Evolutionary conservation across 1,140 invertebrate species (phyloP), one percentile per base, ranked within the genome.

Genomic region (Eriocheir sinensis): DNA sequence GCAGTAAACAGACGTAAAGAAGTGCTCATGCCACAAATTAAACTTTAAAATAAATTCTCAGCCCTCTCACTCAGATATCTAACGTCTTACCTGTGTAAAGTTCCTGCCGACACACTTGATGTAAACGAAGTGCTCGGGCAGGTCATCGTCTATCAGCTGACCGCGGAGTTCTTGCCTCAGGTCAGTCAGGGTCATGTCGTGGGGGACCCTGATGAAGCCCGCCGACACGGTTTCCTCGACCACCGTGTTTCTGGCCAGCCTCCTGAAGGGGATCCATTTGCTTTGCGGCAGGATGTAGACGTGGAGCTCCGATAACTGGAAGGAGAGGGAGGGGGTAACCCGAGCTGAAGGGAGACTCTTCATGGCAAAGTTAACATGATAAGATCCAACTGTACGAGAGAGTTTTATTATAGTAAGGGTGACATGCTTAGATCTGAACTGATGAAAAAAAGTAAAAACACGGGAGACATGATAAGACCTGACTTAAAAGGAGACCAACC

Each of bases 91-190:
- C 95, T 95, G 95, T 9, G 95, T 95, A 40, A 95, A 95, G 36
- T 95, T 95, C 60, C 95, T 95, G 34, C 95, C 95, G 15, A 95
- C 94, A 40, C 95, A 92, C 89, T 94, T 95, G 72, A 95, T 95
- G 53, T 92, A 95, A 17, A 95, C 95, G 89, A 83, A 95, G 36
- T 92, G 83, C n/a, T 95, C 94, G 0, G 94, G 95, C 17, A 95
- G 36, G 17, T 95, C 95, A 2, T 94, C 91, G 3, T 94, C 91
- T 0, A 72, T 83, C 36, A 95, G 89, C 44, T 95, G 95, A 36
- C 90, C 88, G 27, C 15, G 41, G 17, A 95, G 80, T 21, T 93
- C 94, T 15, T 32, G 89, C 48, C 95, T 89, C 0, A 95, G 94
- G n/a, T 95, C 95, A 32, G 79, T 30, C 15, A 95, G 48, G 30